Conservation (phyloP, 2,113 vertebrate genomes). For the Craseonycteris thonglongyai region DNA sequence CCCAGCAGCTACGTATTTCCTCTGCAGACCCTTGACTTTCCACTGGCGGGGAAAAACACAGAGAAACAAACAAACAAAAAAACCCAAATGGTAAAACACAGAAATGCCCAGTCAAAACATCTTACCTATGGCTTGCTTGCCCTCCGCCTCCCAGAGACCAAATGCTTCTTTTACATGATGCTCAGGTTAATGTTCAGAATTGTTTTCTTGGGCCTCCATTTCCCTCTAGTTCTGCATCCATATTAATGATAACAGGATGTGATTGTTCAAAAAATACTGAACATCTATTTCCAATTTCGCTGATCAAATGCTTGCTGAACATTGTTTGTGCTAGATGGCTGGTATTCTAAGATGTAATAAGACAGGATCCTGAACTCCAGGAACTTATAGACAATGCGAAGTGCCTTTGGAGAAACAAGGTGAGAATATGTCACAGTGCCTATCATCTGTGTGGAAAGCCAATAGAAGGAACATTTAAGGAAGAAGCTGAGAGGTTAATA, state of each 20-base stretch:
- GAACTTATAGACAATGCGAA: not conserved
- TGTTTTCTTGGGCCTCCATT: not conserved
- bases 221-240: not conserved
- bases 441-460: not conserved
- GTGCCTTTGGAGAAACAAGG: not conserved
- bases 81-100: not conserved
- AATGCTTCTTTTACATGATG: not conserved
- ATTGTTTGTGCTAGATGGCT: not conserved
- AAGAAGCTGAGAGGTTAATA: not conserved
- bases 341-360: not conserved
- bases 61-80: not conserved
- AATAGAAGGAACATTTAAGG: not conserved
- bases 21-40: not conserved
- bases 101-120: not conserved
- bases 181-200: not conserved
- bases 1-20: not conserved
- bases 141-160: not conserved
- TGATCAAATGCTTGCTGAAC: not conserved
- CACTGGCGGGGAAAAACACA: not conserved
- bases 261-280: not conserved
- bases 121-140: not conserved
- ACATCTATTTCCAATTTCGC: not conserved
- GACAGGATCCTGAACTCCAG: not conserved
- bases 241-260: not conserved
- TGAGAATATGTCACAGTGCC: not conserved